Percentiles rank a stretch among this genome's conserved stretches.
phyloP scores from a whole-genome alignment of 2,113 vertebrate species.

The Platichthys flesus region DNA sequence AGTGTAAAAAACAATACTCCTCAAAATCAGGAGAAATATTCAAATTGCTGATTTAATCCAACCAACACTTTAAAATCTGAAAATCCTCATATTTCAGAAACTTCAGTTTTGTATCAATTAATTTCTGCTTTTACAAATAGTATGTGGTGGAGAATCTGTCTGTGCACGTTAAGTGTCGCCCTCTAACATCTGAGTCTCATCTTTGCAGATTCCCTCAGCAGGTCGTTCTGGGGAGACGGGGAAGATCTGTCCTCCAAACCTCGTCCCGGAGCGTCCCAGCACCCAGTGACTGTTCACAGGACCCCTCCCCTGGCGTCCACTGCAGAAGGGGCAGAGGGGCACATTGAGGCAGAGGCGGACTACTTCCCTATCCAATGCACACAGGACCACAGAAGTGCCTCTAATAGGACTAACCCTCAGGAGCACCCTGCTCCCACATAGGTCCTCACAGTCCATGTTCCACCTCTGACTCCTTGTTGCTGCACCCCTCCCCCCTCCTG shows the following conservation, averaged over 20 bases:
- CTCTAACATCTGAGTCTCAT: background rate
- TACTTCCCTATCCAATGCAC: slow-evolving; percentile 31
- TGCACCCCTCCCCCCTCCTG: slow-evolving; percentile 27
- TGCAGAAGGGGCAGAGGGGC: slow-evolving; percentile 52
- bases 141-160: background rate
- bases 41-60: no score
- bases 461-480: slow-evolving; percentile 45
- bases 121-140: background rate
- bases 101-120: background rate
- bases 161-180: background rate
- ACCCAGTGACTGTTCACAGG: slow-evolving; percentile 68
- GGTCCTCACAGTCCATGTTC: slow-evolving; percentile 24
- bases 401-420: slow-evolving; percentile 81
- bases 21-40: no score
- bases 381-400: slow-evolving; percentile 72
- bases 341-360: slow-evolving; percentile 43
- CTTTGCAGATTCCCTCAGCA: slow-evolving; percentile 68
- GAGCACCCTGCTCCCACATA: slow-evolving; percentile 71
- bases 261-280: slow-evolving; percentile 37
- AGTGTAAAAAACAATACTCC: no score
- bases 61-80: no score
- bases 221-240: slow-evolving; percentile 73
- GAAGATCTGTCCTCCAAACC: slow-evolving; percentile 46
- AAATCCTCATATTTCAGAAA: background rate
- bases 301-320: slow-evolving; percentile 43